Base-by-base conservation (phyloP, 2,888 invertebrate species). In the Leptodirus hochenwartii region DNA sequence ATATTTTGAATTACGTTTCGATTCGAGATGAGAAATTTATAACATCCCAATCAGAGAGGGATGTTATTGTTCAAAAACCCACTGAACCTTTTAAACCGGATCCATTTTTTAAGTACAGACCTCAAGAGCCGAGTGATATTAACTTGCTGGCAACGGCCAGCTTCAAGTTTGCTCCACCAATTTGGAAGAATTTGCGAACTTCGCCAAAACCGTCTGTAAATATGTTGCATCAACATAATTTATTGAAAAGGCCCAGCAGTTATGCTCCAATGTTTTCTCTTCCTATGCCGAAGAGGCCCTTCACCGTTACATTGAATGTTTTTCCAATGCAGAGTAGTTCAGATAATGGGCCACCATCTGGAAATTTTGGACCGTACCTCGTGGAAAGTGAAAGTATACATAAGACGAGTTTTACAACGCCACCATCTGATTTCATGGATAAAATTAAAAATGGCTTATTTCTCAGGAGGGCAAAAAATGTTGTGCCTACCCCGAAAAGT, bases 111-210 rank as follows among this genome's bases (percentile, higher is more conserved):
- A 64, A 61, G 2, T 79, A 64, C 43, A 80, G 76, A 46, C 79
- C 80, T 1, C 67, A 69, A 34, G 70, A 67, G 37, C 77, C 78
- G 0, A 66, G 74, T 17, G 79, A 80, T 32, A 66, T 80, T 0
- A 80, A 80, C 53, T 54, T 78, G 22, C 45, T 80, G 39, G 77
- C 78, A 3, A 66, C 73, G 22, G 56, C 53, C 22, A 57, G 53
- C 33, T 49, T 58, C 30, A 42, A 58, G 38, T 50, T 59, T 46
- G 44, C 58, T 32, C 49, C 63, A 40, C 47, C 51, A 2, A 34
- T 44, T 15, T 48, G 50, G 47, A 34, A 36, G 15, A 34, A 37
- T 4, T 26, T 40, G 10, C 30, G 33, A 8, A 31, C 20, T 15
- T n/a, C n/a, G n/a, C n/a, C n/a, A n/a, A n/a, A n/a, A n/a, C n/a